A percentile compares a stretch with the other conserved stretches of the same genome.
These are phyloP conservation scores for Emydura subglobosa DNA, from an alignment of 2,113 vertebrate species.

Conservation along the genomic window DNA sequence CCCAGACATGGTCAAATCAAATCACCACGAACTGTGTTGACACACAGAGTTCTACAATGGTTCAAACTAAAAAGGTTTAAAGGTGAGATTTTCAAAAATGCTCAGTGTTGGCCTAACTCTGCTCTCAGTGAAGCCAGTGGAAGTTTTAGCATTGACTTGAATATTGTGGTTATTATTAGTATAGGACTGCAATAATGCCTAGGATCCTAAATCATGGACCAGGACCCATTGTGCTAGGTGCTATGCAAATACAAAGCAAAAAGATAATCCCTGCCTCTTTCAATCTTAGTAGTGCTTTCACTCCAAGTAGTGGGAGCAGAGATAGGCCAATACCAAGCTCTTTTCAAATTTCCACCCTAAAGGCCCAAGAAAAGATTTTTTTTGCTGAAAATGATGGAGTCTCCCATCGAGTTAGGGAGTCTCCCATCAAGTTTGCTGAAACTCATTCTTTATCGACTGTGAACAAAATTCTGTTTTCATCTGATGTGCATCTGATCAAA, in stretches of 20 bases:
- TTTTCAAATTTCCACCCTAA: background rate
- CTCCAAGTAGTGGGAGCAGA: background rate
- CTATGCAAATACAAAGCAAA: background rate
- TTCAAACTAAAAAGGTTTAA: constrained; percentile 11
- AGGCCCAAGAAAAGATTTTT: background rate
- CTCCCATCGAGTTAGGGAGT: background rate
- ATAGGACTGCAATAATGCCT: background rate
- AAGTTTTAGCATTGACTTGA: background rate
- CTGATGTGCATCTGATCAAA: background rate
- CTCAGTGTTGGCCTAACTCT: background rate
- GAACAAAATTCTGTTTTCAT: background rate
- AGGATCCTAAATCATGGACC: background rate
- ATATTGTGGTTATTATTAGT: background rate
- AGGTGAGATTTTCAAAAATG: constrained; percentile 16
- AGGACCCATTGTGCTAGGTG: background rate
- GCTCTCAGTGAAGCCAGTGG: background rate
- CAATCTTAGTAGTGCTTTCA: background rate
- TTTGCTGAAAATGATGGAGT: background rate
- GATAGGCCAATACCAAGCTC: background rate
- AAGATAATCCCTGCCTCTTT: background rate
- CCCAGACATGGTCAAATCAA: constrained; percentile 14
- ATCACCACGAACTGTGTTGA: background rate
- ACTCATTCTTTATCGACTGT: background rate
- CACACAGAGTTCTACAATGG: constrained; percentile 2
- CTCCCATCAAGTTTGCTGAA: background rate